Conservation (phyloP, 2,113 vertebrate species). For the Caranx ignobilis region DNA sequence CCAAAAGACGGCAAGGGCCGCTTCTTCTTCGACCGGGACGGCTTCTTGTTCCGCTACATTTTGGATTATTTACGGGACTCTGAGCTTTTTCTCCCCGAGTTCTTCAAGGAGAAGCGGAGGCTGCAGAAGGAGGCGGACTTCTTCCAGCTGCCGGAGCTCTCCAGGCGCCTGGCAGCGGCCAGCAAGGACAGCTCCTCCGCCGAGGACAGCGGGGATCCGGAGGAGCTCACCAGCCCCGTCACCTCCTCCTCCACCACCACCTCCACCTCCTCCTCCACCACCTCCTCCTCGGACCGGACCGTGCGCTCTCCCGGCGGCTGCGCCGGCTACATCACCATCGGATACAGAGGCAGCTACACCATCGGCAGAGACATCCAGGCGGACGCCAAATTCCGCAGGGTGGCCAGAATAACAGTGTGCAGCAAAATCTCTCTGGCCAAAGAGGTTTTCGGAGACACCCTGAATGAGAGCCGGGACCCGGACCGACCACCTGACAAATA, state of each 20-base stretch:
- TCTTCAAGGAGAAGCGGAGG: constrained; percentile 91
- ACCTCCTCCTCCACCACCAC: constrained; percentile 82
- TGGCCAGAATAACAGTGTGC: constrained; percentile 96
- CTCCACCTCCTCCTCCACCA: constrained; percentile 82
- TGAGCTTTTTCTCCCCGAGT: constrained; percentile 92
- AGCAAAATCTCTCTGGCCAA: constrained; percentile 95
- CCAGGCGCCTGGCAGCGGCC: constrained; percentile 82
- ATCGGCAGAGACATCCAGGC: constrained; percentile 96
- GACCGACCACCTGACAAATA: constrained; percentile 95
- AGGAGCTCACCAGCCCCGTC: constrained; percentile 78
- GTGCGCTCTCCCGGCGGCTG: constrained; percentile 86
- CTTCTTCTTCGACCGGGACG: constrained; percentile 96
- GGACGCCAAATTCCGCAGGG: constrained; percentile 94
- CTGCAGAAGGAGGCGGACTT: constrained; percentile 95
- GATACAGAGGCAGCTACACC: constrained; percentile 95
- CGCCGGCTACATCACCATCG: constrained; percentile 94
- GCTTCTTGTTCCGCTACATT: constrained; percentile 96
- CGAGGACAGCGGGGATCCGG: constrained; percentile 84
- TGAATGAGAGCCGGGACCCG: constrained; percentile 98
- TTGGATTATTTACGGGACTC: constrained; percentile 94
- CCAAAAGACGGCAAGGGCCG: constrained; percentile 94
- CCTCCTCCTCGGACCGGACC: constrained; percentile 80
- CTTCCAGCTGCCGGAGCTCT: constrained; percentile 92
- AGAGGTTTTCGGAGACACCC: constrained; percentile 96
- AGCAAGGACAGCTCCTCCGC: constrained; percentile 83